Base-by-base conservation (phyloP, 2,797 vertebrate genomes). In the Trachurus trachurus region DNA sequence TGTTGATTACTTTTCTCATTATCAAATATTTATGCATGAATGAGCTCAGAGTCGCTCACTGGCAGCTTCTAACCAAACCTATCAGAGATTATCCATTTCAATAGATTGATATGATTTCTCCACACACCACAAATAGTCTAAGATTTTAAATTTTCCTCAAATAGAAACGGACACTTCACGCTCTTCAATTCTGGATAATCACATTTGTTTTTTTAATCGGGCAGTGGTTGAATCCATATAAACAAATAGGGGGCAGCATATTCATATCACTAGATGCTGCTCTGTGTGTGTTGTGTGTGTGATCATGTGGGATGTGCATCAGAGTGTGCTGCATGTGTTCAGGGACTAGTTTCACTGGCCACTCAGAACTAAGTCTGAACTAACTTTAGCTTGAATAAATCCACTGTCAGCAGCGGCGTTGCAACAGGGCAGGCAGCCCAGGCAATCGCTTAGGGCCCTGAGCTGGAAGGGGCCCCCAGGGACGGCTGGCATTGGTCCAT, bases 11-110 rank as follows among this genome's bases (percentile, higher is more conserved):
- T 10, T 47, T 47, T 47, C 13, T 47, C 16, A 45, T 45, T 47
- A 19, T 19, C 45, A 19, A 8, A n/a, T 50, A 50, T 34, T 52
- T 53, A 34, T 22, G 44, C 17, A 34, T 15, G 12, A 58, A n/a
- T 50, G 6, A 53, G 31, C 71, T 49, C 17, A 26, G 7, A 47
- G 21, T 54, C 45, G 0, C 16, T 73, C 10, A 34, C 9, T 37
- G n/a, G 15, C 3, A 31, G n/a, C 52, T 54, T 78, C 34, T 45
- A 47, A 65, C 42, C 39, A 74, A 63, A 62, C 22, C 50, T 19
- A 22, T 42, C 13, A n/a, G 17, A 39, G 15, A 61, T 3, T 13
- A 19, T 19, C 19, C 12, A 13, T 34, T 62, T 40, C 61, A 57
- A 62, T 7, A 73, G 21, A 70, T 10, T 4, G 34, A 62, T 12